These are phyloP conservation scores for Tenodera sinensis DNA, from an alignment of 2,888 invertebrate genomes.

Conservation along the genomic window DNA sequence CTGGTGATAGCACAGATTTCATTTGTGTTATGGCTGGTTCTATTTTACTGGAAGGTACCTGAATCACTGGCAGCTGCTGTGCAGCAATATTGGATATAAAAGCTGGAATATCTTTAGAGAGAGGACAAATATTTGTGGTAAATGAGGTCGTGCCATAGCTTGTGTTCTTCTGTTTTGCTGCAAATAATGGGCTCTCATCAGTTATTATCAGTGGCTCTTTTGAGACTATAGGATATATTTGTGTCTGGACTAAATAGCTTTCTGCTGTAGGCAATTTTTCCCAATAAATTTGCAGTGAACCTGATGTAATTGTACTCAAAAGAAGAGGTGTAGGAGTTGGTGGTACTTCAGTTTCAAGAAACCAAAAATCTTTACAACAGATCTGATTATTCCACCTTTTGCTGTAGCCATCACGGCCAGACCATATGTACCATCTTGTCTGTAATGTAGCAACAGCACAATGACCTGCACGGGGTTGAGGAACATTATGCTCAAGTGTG, in stretches of 20 bases:
- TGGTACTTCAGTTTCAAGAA: conserved; percentile 89
- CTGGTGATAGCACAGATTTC: not conserved
- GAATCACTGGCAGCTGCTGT: not conserved
- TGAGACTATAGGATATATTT: not conserved
- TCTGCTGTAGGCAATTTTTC: not conserved
- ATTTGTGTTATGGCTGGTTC: not conserved
- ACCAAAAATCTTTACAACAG: conserved; percentile 95
- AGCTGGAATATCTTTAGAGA: not conserved
- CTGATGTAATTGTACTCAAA: not conserved
- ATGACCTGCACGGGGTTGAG: conserved; percentile 94
- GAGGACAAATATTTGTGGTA: not conserved
- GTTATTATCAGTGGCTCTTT: not conserved
- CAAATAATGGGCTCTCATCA: not conserved
- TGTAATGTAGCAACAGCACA: conserved; percentile 89
- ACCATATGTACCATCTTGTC: conserved; percentile 94
- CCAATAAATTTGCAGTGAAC: not conserved
- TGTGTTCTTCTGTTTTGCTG: not conserved
- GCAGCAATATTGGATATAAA: not conserved
- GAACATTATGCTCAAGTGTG: conserved; percentile 81
- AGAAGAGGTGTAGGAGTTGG: conserved; percentile 58
- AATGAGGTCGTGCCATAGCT: not conserved
- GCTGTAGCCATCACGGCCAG: conserved; percentile 95
- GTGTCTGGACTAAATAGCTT: not conserved
- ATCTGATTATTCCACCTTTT: conserved; percentile 99
- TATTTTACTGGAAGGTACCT: not conserved